Percentiles rank a stretch among this genome's conserved stretches.
These are phyloP conservation scores for Heliocidaris erythrogramma DNA, from an alignment of 35 echinoderm and acorn worm genomes.

Conservation along the genomic window DNA sequence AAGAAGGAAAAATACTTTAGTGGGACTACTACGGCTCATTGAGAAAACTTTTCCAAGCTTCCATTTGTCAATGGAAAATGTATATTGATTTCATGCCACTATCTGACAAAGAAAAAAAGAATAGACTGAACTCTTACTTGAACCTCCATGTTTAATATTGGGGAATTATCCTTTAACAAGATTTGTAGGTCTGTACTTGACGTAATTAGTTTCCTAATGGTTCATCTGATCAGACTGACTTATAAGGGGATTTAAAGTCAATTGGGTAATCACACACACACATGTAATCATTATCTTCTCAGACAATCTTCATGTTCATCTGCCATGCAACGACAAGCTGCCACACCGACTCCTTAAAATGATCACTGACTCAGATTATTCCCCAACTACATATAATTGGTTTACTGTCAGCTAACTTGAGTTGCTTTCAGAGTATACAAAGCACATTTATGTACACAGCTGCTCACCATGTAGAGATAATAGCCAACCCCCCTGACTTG, in stretches of 20 bases:
- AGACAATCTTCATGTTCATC: background rate
- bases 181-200: no score
- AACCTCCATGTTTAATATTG: no score
- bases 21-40: no score
- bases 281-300: background rate
- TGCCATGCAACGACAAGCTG: background rate
- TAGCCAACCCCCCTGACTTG: background rate
- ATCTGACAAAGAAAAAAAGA: no score
- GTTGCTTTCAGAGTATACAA: constrained; percentile 2
- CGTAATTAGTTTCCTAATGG: background rate
- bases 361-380: background rate
- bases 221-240: background rate
- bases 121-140: no score
- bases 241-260: background rate
- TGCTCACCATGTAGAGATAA: background rate
- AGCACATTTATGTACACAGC: background rate
- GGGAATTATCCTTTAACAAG: no score
- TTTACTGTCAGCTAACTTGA: constrained; percentile 10
- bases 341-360: background rate
- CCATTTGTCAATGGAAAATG: no score
- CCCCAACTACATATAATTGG: background rate
- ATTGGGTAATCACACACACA: background rate
- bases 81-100: no score
- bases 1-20: no score
- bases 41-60: no score